A percentile compares a stretch with the other conserved stretches of the same genome.
phyloP scores from a whole-genome alignment of 2,113 vertebrate species.

The Silurus meridionalis region DNA sequence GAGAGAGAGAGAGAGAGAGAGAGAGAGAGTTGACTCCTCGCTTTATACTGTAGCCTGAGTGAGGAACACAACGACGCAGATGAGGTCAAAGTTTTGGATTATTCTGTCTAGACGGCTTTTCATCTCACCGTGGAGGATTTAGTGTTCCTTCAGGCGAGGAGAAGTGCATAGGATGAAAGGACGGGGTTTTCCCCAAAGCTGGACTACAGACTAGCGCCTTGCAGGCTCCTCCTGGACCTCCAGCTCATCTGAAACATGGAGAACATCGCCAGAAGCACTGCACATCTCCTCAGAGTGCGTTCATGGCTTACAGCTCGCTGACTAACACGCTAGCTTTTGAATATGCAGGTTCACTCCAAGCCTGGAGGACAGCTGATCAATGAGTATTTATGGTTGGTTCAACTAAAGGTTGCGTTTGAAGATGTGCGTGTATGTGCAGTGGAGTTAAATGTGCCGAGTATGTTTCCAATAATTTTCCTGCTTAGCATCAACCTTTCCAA shows the following conservation, averaged over 20 bases:
- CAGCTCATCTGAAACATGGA: constrained; percentile 15
- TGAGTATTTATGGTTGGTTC: not conserved
- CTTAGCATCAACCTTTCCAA: not conserved
- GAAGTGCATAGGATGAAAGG: constrained; percentile 27
- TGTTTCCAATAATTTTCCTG: not conserved
- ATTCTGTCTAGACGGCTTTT: constrained; percentile 53
- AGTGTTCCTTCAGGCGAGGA: constrained; percentile 34
- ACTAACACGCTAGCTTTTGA: constrained; percentile 18
- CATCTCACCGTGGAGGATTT: constrained; percentile 47
- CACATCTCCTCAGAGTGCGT: constrained; percentile 13
- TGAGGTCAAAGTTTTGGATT: constrained; percentile 33
- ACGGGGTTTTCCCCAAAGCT: constrained; percentile 27
- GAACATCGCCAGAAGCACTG: constrained; percentile 30
- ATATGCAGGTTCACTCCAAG: constrained; percentile 30
- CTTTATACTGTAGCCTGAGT: not conserved
- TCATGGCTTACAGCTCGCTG: not conserved
- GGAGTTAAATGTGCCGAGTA: not conserved
- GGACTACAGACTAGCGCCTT: constrained; percentile 30
- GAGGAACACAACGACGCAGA: not conserved
- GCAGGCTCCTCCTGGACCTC: constrained; percentile 31
- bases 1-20: not conserved
- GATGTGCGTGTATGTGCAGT: not conserved
- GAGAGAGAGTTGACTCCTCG: not conserved
- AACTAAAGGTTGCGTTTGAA: constrained; percentile 26
- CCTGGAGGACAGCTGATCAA: constrained; percentile 10